These are phyloP conservation scores for Echinometra lucunter DNA, from an alignment of 53 echinoderm and acorn worm species.

Conservation along the genomic window DNA sequence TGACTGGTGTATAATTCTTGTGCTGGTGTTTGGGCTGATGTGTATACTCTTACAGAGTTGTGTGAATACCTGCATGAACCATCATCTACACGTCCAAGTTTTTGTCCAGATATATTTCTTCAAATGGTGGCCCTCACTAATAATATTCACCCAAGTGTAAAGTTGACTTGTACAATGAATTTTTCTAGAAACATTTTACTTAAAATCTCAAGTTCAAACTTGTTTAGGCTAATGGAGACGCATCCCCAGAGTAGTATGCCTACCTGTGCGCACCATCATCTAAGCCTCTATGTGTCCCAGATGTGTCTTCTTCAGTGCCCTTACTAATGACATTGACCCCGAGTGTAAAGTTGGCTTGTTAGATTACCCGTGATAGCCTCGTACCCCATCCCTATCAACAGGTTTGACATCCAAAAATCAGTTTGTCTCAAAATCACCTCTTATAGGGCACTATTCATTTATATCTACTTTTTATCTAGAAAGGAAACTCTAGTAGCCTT, in stretches of 20 bases:
- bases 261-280: background rate
- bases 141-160: background rate
- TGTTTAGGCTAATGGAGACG: no score
- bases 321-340: constrained; percentile 46
- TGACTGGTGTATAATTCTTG: no score
- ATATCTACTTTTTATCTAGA: no score
- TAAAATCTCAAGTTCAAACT: no score
- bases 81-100: background rate
- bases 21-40: no score
- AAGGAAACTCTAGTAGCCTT: no score
- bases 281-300: constrained; percentile 30
- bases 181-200: no score
- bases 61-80: background rate
- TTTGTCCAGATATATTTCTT: constrained; percentile 17
- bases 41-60: no score
- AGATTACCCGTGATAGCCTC: background rate
- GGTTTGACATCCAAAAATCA: background rate
- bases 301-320: constrained; percentile 8
- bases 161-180: background rate
- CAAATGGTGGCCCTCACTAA: constrained; percentile 5
- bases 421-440: background rate
- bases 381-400: background rate
- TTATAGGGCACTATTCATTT: no score
- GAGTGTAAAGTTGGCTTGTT: background rate
- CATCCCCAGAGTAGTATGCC: no score